Conservation (phyloP, 2,888 invertebrate species). For the Keiferia lycopersicella region DNA sequence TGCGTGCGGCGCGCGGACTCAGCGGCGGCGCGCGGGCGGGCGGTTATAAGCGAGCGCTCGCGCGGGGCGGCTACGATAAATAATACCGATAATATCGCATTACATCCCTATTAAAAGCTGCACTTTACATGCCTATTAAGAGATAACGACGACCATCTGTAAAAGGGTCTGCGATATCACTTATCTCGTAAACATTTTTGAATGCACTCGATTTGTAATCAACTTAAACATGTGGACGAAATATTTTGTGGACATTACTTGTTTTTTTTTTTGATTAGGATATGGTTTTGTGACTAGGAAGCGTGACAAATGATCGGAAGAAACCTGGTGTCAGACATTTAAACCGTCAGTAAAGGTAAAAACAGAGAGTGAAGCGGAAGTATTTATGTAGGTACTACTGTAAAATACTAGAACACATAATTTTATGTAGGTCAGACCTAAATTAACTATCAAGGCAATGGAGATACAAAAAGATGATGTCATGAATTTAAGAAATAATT, state of each 20-base stretch:
- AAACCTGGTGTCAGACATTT: no score
- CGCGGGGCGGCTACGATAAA: conserved; percentile 64
- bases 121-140: conserved; percentile 59
- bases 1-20: conserved; percentile 22
- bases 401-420: no score
- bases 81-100: conserved; percentile 66
- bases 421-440: no score
- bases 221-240: neutral
- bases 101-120: conserved; percentile 69
- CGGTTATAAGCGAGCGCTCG: conserved; percentile 54
- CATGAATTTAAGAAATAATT: no score
- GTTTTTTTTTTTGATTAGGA: no score
- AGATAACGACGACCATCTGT: conserved; percentile 67
- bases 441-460: no score
- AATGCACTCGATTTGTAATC: conserved; percentile 21
- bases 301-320: no score
- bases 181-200: conserved; percentile 41
- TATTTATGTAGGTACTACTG: no score
- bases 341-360: no score
- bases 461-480: no score
- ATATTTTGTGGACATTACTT: neutral
- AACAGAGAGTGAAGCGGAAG: no score
- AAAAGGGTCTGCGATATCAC: conserved; percentile 43
- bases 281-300: no score
- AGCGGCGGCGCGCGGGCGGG: conserved; percentile 51